A percentile compares a stretch with the other conserved stretches of the same genome.
These are phyloP conservation scores for Drosophila pullipes DNA, from an alignment of 2,888 invertebrate genomes.

Conservation along the genomic window DNA sequence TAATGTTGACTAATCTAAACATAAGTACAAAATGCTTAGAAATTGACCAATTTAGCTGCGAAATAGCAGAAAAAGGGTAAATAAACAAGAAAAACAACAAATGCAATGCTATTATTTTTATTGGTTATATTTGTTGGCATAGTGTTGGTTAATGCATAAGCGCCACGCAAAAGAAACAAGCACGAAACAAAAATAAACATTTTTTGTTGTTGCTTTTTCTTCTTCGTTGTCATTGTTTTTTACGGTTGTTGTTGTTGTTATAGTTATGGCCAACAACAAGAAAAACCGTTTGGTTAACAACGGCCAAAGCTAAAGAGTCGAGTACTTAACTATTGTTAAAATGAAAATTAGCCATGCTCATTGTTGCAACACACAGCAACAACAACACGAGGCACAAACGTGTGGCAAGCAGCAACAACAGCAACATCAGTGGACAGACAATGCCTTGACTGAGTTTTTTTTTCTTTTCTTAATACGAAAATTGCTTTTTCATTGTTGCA, in stretches of 20 bases:
- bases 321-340: slow-evolving; percentile 77
- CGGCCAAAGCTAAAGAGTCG: slow-evolving; percentile 61
- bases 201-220: slow-evolving; percentile 29
- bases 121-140: slow-evolving; percentile 26
- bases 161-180: slow-evolving; percentile 51
- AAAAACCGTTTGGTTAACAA: slow-evolving; percentile 65
- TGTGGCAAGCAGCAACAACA: slow-evolving; percentile 65
- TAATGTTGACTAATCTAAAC: slow-evolving; percentile 31
- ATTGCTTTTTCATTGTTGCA: slow-evolving; percentile 72
- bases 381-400: slow-evolving; percentile 56
- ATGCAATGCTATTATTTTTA: slow-evolving; percentile 30
- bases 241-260: slow-evolving; percentile 42
- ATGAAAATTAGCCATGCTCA: slow-evolving; percentile 77
- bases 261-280: slow-evolving; percentile 31
- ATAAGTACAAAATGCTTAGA: slow-evolving; percentile 24
- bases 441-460: slow-evolving; percentile 76
- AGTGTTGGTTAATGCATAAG: slow-evolving; percentile 49
- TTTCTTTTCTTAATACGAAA: slow-evolving; percentile 61
- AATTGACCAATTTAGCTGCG: slow-evolving; percentile 48
- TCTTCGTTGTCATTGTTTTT: slow-evolving; percentile 32
- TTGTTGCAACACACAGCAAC: slow-evolving; percentile 70
- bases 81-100: slow-evolving; percentile 21
- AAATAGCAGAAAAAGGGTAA: neutral
- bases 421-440: slow-evolving; percentile 43
- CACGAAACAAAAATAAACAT: slow-evolving; percentile 33